Percentiles rank a stretch among this genome's conserved stretches.
Conservation (phyloP, 2,797 vertebrate genomes). For the Acanthopagrus latus region DNA sequence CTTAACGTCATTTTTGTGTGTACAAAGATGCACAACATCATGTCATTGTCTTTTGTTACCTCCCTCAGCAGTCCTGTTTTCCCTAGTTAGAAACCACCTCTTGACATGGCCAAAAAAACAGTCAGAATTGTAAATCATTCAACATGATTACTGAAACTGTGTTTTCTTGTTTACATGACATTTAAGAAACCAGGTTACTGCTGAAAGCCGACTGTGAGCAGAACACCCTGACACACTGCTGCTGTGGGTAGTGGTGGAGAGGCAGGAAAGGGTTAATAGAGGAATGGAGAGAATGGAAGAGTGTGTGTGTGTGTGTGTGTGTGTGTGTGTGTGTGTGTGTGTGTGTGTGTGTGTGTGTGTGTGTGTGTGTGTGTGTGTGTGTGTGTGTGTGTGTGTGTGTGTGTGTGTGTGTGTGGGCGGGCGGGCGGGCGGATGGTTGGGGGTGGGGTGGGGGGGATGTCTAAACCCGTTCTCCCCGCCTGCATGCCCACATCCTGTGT, state of each 20-base stretch:
- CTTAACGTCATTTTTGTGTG: not conserved
- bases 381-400: slow-evolving; percentile 50
- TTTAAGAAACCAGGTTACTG: slow-evolving; percentile 25
- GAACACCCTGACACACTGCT: slow-evolving; percentile 14
- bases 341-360: slow-evolving; percentile 55
- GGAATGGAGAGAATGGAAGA: slow-evolving; percentile 62
- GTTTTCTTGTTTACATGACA: slow-evolving; percentile 31
- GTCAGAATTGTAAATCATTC: slow-evolving; percentile 18
- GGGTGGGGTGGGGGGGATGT: slow-evolving; percentile 64
- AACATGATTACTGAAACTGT: not conserved
- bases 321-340: slow-evolving; percentile 43
- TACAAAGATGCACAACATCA: not conserved
- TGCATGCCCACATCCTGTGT: slow-evolving; percentile 88
- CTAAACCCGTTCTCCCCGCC: slow-evolving; percentile 74
- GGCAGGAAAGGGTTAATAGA: slow-evolving; percentile 78
- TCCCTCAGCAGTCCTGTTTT: not conserved
- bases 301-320: slow-evolving; percentile 57
- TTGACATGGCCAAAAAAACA: not conserved
- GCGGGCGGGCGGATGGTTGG: slow-evolving; percentile 24
- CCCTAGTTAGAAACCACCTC: not conserved
- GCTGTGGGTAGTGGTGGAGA: slow-evolving; percentile 18
- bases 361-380: slow-evolving; percentile 49
- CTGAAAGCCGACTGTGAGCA: slow-evolving; percentile 16
- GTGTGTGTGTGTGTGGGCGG: slow-evolving; percentile 45
- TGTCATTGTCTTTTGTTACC: not conserved